Evolutionary conservation across 2,113 vertebrate genomes (phyloP).

Genomic region (Catagonus wagneri): DNA sequence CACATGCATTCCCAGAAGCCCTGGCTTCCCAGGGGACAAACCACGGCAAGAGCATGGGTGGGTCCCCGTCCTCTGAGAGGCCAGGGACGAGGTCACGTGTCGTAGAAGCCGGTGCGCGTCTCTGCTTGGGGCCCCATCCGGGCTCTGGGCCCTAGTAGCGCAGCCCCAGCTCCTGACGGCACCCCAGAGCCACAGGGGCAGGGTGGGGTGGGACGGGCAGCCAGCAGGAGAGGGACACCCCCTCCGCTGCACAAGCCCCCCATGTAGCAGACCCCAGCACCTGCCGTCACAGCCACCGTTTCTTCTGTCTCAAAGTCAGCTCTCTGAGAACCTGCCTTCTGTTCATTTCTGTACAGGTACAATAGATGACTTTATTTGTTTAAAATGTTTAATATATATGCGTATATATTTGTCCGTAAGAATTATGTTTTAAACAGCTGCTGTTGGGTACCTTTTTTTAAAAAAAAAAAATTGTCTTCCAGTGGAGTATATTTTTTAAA

Average conservation of each 20-base stretch:
- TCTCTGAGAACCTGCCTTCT: slow-evolving; percentile 10
- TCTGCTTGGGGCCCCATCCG: neutral
- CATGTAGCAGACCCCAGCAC: slow-evolving; percentile 60
- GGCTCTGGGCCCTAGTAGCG: neutral
- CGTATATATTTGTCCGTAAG: slow-evolving; percentile 87
- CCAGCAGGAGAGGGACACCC: neutral
- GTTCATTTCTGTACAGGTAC: slow-evolving; percentile 88
- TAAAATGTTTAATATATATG: slow-evolving; percentile 90
- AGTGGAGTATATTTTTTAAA: slow-evolving; percentile 87
- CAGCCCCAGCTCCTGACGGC: neutral
- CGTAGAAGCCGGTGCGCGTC: neutral
- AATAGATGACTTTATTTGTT: slow-evolving; percentile 89
- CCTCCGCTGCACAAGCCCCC: slow-evolving; percentile 33
- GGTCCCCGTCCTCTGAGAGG: neutral
- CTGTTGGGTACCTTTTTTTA: slow-evolving; percentile 87
- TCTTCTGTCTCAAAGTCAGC: slow-evolving; percentile 78
- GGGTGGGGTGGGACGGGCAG: neutral
- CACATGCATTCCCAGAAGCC: neutral
- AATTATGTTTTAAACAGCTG: slow-evolving; percentile 88
- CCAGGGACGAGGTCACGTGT: neutral
- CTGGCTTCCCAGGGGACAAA: neutral
- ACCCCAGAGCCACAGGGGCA: neutral
- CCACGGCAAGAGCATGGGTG: neutral
- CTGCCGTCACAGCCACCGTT: slow-evolving; percentile 62
- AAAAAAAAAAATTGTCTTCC: slow-evolving; percentile 78